phyloP scores from a whole-genome alignment of 2,797 vertebrate species.

The Botia kubotai region DNA sequence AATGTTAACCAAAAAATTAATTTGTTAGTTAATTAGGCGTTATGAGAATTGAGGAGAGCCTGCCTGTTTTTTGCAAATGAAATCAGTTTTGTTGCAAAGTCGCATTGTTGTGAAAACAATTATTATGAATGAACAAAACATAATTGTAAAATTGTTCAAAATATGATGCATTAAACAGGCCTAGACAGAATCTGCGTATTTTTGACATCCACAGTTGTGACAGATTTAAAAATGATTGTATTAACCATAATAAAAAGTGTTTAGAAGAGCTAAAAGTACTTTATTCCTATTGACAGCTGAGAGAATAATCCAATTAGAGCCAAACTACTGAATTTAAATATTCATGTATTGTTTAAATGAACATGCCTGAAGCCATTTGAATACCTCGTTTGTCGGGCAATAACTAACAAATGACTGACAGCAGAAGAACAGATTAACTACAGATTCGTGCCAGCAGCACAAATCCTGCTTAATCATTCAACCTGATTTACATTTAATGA shows the following conservation, averaged over 20 bases:
- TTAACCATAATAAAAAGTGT: neutral
- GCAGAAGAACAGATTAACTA: neutral
- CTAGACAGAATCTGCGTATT: neutral
- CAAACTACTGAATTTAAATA: neutral
- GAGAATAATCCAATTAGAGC: neutral
- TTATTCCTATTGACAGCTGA: neutral
- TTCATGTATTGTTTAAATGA: neutral
- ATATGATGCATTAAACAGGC: neutral
- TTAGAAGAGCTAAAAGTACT: neutral
- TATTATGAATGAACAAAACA: conserved; percentile 5
- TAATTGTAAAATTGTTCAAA: neutral
- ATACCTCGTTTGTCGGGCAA: neutral
- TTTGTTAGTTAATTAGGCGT: conserved; percentile 20
- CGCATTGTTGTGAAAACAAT: neutral
- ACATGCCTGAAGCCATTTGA: neutral
- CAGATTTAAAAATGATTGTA: neutral
- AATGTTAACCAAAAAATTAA: conserved; percentile 37
- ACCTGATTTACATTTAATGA: neutral
- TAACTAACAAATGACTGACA: conserved; percentile 6
- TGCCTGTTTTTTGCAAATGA: neutral
- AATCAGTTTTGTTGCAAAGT: neutral
- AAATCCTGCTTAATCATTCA: neutral
- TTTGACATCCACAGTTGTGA: neutral
- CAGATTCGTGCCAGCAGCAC: neutral
- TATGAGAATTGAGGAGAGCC: conserved; percentile 3